Evolutionary conservation across 1,140 invertebrate species (phyloP), one percentile per base, ranked within the genome.

Genomic region (Littorina saxatilis): DNA sequence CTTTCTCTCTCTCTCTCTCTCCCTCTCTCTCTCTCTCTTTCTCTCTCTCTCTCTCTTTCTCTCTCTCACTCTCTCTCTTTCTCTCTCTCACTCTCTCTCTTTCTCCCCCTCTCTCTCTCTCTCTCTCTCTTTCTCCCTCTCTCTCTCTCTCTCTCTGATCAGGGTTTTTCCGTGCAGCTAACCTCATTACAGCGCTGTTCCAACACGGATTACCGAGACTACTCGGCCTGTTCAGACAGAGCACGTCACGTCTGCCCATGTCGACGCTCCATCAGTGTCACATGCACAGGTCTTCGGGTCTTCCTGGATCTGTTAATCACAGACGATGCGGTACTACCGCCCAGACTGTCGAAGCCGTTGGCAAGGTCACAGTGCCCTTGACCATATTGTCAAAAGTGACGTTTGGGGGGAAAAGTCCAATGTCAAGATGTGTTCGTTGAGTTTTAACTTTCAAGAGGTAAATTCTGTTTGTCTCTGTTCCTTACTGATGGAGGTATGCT

Each of bases 101-200:
- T 39, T 74, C 72, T 74, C 72, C 29, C 72, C n/a, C 39, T 47
- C 72, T 74, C 72, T 74, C 39, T 43, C 72, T 74, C 72, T 74
- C 39, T 74, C 72, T 74, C 70, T 43, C 72, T 74, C 72, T 74
- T 39, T 74, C 72, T 74, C 39, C 47, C 72, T 74, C 72, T 74
- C 72, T 74, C 72, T 74, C 72, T 43, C 72, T 74, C 72, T 43
- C 39, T 74, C 72, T 43, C 32, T 74, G 13, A 37, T 50, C 47
- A 20, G n/a, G 17, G 3, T 74, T 15, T 74, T 23, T 74, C 27
- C 47, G 17, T 39, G 5, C n/a, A n/a, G 3, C 72, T 43, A 2
- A 43, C 72, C 20, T 29, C 37, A 73, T 73, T 39, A 17, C 39
- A 17, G 13, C 37, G 9, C 37, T 73, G 9, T 29, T 35, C 39